Evolutionary conservation across 2,888 invertebrate genomes (phyloP), one percentile per base, ranked within the genome.

Genomic region (Sphaeridia pumilis): DNA sequence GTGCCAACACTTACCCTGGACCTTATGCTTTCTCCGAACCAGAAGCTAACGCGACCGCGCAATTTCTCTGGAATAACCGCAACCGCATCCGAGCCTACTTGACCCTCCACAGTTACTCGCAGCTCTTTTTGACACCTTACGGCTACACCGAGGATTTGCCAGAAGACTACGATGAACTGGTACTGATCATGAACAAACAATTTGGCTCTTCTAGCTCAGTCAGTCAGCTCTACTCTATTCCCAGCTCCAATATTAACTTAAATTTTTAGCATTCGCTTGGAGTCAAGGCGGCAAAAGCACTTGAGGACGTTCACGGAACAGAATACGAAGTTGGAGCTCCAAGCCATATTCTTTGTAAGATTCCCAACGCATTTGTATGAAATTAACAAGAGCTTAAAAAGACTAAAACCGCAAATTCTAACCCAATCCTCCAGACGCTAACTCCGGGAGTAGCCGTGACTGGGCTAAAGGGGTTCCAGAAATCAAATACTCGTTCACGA

Each of bases 11-110:
- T 20, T 75, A 67, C 61, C 65, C 67, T 3, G 74, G 75, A 2
- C 57, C 67, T 0, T 60, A 64, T 0, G 67, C 80, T 2, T 80
- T 81, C 69, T 82, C 83, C 0, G 83, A 83, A 68, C 71, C 75
- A 0, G 86, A 84, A 70, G 79, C 87, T 0, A 72, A 74, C 59
- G 83, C 87, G 22, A 71, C 85, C 3, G 72, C 78, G 0, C 75
- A 79, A 57, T 74, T 80, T 58, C 79, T 58, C 75, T 78, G 67
- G 62, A 66, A 66, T 26, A 66, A 66, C 57, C 61, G 65, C 10
- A 66, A 68, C 14, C 52, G 56, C 27, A 60, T 69, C 54, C 54
- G 76, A 72, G 73, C 78, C 52, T 80, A 78, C 66, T 67, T 81
- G 56, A 77, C 79, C 1, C 69, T 82, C 46, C 81, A 81, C 66